Conservation (phyloP, 2,113 vertebrate species). For the Pachyramphus minor region DNA sequence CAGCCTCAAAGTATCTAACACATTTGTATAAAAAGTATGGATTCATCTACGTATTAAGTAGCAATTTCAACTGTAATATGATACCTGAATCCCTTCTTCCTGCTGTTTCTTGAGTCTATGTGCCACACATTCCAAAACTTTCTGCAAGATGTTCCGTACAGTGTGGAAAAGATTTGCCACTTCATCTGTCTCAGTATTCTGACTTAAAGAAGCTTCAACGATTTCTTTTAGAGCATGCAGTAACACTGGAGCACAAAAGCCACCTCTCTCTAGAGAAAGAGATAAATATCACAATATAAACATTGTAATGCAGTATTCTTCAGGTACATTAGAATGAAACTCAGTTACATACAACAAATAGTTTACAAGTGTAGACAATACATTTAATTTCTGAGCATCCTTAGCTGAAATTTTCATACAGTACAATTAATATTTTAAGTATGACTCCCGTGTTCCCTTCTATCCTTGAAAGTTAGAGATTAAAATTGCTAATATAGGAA, state of each 20-base stretch:
- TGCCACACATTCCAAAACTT: conserved; percentile 82
- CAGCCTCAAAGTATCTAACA: background rate
- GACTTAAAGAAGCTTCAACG: conserved; percentile 60
- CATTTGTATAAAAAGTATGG: background rate
- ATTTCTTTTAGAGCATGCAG: conserved; percentile 83
- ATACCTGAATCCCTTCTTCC: conserved; percentile 83
- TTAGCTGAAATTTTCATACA: background rate
- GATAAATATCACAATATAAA: background rate
- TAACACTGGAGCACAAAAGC: conserved; percentile 76
- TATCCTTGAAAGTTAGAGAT: background rate
- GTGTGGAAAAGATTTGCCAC: conserved; percentile 62
- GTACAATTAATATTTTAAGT: background rate
- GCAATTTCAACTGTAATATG: background rate
- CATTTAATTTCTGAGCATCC: background rate
- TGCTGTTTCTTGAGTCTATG: conserved; percentile 73
- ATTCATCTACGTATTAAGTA: background rate
- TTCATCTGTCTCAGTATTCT: conserved; percentile 58
- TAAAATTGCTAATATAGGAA: background rate
- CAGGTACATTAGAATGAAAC: background rate
- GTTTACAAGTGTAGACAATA: background rate
- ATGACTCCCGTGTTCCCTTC: background rate
- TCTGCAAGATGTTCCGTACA: conserved; percentile 87
- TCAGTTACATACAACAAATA: background rate
- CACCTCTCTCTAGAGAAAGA: conserved; percentile 76
- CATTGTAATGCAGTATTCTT: background rate